phyloP scores from a whole-genome alignment of 2,113 vertebrate species.

The Bothrops jararaca region DNA sequence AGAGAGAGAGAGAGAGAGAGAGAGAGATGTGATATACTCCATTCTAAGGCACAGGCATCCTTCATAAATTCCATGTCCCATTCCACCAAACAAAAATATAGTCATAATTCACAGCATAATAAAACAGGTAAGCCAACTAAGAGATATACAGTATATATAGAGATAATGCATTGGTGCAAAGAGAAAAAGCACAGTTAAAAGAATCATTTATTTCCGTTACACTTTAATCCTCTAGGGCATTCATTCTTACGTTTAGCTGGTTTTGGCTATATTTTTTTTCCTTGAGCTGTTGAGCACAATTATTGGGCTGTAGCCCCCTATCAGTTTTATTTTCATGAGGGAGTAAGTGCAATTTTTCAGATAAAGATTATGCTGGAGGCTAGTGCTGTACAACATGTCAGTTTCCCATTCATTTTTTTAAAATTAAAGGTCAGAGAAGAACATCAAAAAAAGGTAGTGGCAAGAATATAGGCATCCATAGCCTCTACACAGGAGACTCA shows the following conservation, averaged over 20 bases:
- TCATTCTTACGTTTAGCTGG: background rate
- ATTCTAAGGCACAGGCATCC: background rate
- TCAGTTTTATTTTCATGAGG: background rate
- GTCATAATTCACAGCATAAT: background rate
- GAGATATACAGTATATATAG: background rate
- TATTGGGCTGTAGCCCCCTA: background rate
- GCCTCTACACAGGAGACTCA: background rate
- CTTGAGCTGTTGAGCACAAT: background rate
- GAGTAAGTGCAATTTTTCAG: background rate
- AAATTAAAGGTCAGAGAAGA: background rate
- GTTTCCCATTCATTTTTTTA: background rate
- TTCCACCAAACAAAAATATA: background rate
- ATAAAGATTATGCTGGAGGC: background rate
- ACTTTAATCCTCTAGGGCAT: background rate
- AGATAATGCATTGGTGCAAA: background rate
- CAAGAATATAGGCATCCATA: background rate
- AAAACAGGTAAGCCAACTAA: background rate
- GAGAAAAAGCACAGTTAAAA: background rate
- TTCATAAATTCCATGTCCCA: background rate
- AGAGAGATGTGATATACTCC: background rate
- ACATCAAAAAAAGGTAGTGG: background rate
- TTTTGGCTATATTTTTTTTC: background rate
- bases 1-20: background rate
- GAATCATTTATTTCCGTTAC: background rate
- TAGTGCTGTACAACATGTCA: background rate